Evolutionary conservation across 1,140 invertebrate genomes (phyloP), one percentile per base, ranked within the genome.

Genomic region (Cherax quadricarinatus): DNA sequence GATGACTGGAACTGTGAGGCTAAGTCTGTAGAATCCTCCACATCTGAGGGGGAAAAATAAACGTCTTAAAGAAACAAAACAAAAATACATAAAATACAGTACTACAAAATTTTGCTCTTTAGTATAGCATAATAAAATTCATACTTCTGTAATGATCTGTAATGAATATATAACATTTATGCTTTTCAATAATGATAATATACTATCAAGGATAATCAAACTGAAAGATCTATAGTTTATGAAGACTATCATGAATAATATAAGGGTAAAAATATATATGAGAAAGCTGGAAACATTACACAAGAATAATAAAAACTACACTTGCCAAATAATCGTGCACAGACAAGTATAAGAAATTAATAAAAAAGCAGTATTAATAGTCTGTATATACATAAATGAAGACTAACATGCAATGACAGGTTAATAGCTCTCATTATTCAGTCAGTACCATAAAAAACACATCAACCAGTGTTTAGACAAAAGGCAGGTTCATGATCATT

Each of bases 1-100:
- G 96, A 96, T 66, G 96, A 96, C 41, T 97, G 96, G 93, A 97
- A 95, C 93, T 97, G 96, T 93, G 96, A 95, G 24, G 96, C 96
- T 83, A 97, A 94, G 94, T 97, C 97, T 73, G 96, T 96, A 21
- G 96, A 96, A 95, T 97, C 97, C 94, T 97, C 97, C 70, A 96
- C 96, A 94, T 91, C 92, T 93, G 92, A 18, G 70, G 30, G 30
- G 30, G 30, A 41, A 30, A 75, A 75, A 75, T 75, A 6, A 75
- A 75, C n/a, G 6, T 41, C 70, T 75, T 75, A 75, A n/a, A n/a
- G 3, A 10, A 30, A 75, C 21, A 30, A 75, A 5, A 66, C 18
- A 66, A 66, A 66, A 66, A 2, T 18, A 66, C 1, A 6, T 21
- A 57, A 57, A 57, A 57, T 10, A 14, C 14, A 41, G 30, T 14